Evolutionary conservation across 2,113 vertebrate species (phyloP).

Genomic region (Zosterops lateralis): DNA sequence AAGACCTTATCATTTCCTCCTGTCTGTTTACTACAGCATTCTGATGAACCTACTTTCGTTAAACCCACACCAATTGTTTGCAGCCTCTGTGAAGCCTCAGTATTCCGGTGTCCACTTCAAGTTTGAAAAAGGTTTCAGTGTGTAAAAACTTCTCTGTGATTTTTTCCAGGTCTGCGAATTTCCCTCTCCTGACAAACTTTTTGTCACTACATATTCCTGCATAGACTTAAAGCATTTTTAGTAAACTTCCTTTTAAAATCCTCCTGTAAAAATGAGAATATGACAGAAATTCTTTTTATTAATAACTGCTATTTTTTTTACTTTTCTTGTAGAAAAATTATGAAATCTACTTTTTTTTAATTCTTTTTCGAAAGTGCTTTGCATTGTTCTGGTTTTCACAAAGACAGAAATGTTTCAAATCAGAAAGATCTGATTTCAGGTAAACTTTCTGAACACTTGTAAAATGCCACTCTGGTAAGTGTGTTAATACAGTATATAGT

Average conservation of each 20-base stretch:
- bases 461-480: not conserved
- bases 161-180: not conserved
- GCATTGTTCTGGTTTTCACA: not conserved
- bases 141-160: not conserved
- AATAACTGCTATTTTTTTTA: not conserved
- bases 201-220: not conserved
- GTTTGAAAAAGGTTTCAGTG: not conserved
- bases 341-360: not conserved
- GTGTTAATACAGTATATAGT: not conserved
- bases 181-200: not conserved
- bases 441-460: not conserved
- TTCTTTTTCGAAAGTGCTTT: not conserved
- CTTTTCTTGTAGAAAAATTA: not conserved
- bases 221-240: not conserved
- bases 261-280: not conserved
- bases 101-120: not conserved
- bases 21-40: not conserved
- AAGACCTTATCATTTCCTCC: not conserved
- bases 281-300: not conserved
- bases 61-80: not conserved
- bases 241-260: not conserved
- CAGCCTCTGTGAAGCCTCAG: not conserved
- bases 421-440: not conserved
- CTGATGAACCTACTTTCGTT: fast-evolving
- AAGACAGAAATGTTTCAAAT: not conserved